phyloP scores from a whole-genome alignment of 2,113 vertebrate species.

The Hassar affinis region DNA sequence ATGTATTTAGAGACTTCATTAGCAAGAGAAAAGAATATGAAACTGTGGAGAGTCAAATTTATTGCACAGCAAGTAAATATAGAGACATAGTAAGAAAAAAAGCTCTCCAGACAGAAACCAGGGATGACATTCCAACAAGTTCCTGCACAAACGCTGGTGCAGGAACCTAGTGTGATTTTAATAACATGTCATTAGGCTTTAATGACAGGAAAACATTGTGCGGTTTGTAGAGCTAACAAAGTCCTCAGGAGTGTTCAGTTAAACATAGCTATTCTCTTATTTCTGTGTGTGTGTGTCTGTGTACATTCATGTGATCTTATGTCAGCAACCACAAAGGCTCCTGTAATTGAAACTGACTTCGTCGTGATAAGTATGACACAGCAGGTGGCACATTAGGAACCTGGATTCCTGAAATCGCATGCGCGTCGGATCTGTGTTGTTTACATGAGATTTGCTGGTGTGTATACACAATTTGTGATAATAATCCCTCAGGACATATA shows the following conservation, averaged over 20 bases:
- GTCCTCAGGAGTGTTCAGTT: neutral
- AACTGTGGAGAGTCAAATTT: neutral
- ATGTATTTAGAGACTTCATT: neutral
- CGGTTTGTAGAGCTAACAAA: constrained; percentile 3
- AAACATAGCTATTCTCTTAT: constrained; percentile 29
- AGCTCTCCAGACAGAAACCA: neutral
- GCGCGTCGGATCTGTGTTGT: neutral
- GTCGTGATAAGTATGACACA: neutral
- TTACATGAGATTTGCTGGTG: neutral
- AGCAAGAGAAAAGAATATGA: neutral
- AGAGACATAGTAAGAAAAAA: neutral
- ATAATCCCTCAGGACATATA: neutral
- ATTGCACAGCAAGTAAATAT: neutral
- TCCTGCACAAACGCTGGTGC: constrained; percentile 8
- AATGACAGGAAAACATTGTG: constrained; percentile 30
- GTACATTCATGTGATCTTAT: constrained; percentile 14
- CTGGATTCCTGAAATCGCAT: neutral
- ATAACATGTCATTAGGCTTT: constrained; percentile 28
- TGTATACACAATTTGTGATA: constrained; percentile 16
- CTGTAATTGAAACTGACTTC: constrained; percentile 10
- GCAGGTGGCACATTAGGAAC: constrained; percentile 3
- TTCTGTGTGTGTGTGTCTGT: neutral
- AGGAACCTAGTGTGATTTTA: constrained; percentile 24
- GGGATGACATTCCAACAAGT: constrained; percentile 29
- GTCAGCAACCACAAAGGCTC: constrained; percentile 22